Conservation (phyloP, 2,113 vertebrate species). For the Tor tambroides region DNA sequence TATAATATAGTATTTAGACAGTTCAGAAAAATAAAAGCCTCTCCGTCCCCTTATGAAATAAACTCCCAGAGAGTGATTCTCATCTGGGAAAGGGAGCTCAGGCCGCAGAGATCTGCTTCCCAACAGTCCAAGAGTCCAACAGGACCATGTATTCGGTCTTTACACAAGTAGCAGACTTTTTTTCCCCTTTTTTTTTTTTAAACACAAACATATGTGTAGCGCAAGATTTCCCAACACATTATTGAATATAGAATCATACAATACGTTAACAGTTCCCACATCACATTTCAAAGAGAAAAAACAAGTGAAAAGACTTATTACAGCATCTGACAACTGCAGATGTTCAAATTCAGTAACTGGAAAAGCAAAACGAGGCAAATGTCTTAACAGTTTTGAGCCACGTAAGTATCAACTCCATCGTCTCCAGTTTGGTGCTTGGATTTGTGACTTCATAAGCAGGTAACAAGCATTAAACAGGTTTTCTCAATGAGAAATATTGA, state of each 20-base stretch:
- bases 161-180: conserved; percentile 6
- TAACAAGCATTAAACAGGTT: conserved; percentile 43
- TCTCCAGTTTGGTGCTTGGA: conserved; percentile 7
- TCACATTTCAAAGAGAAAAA: conserved; percentile 52
- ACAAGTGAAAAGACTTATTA: conserved; percentile 45
- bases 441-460: conserved; percentile 31
- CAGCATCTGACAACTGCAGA: conserved; percentile 50
- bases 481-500: background rate
- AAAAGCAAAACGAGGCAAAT: conserved; percentile 48
- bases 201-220: conserved; percentile 63
- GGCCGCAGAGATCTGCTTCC: conserved; percentile 61
- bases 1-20: conserved; percentile 62
- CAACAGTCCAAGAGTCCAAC: conserved; percentile 56
- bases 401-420: conserved; percentile 17
- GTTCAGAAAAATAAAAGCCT: conserved; percentile 75
- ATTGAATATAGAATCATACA: conserved; percentile 62
- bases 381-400: conserved; percentile 61
- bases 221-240: conserved; percentile 57
- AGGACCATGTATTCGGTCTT: conserved; percentile 29
- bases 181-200: too few relatives aligned
- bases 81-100: conserved; percentile 67
- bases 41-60: conserved; percentile 74
- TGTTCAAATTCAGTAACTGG: conserved; percentile 56
- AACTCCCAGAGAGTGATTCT: conserved; percentile 67
- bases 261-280: conserved; percentile 54